Evolutionary conservation across 2,888 invertebrate genomes (phyloP), one percentile per base, ranked within the genome.

Genomic region (Ernsta delagoae): DNA sequence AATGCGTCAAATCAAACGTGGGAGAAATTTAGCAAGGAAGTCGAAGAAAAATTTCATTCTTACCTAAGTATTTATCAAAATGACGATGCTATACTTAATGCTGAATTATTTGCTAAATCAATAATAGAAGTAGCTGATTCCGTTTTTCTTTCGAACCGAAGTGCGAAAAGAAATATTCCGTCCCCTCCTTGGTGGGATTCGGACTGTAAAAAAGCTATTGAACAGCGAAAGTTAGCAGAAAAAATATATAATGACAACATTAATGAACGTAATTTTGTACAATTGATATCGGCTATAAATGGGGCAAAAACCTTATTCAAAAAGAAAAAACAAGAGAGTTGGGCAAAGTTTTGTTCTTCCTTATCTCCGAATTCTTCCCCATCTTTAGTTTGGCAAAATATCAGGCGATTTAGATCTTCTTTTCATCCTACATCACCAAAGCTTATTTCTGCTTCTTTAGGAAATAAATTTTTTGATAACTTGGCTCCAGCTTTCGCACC

Each of bases 121-220:
- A 50, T 16, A 50, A 50, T 50, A 50, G 50, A 50, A 50, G 50
- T 16, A 16, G 50, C 50, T 16, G 16, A 50, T 50, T 8, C 50
- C 12, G 5, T 50, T 7, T 50, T 50, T 16, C 50, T 12, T 50
- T 12, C 6, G 7, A 50, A 50, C 7, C 16, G 16, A 16, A 50
- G 7, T 50, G 50, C 7, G 0, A 50, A 50, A 50, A 50, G 7
- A 7, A 50, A 50, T 50, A 16, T 50, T 16, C 50, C 50, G 7
- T 50, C 50, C 16, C 50, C 16, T 50, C 50, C 50, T 50, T 50
- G 50, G 16, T 16, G 50, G 50, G 50, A 50, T 50, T 50, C 50
- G 16, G 50, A 50, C 50, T 50, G 50, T 8, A 50, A 2, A 7
- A 16, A 7, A 7, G 50, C 50, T 50, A 16, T 16, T 50, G 16